Conservation (phyloP, 2,113 vertebrate species). For the Numida meleagris region DNA sequence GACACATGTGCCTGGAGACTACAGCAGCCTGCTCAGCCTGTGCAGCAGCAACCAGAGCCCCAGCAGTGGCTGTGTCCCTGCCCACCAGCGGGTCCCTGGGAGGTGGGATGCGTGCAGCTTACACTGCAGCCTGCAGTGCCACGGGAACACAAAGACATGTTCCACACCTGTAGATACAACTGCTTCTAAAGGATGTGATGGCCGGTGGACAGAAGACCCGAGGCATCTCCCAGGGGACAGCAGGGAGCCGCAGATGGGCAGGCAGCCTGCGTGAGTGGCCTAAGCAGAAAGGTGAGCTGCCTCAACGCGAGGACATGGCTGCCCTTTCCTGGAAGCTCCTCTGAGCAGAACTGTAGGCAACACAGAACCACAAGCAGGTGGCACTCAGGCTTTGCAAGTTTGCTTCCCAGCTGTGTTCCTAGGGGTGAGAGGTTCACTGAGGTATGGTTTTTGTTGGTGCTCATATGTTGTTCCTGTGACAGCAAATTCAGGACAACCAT, state of each 20-base stretch:
- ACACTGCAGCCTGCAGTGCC: neutral
- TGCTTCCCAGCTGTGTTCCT: neutral
- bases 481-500: neutral
- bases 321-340: neutral
- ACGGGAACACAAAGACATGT: neutral
- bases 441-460: neutral
- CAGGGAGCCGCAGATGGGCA: neutral
- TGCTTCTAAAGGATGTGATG: neutral
- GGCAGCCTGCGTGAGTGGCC: neutral
- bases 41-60: neutral
- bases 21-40: neutral
- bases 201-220: neutral
- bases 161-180: neutral
- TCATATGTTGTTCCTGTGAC: neutral
- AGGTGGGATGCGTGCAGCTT: neutral
- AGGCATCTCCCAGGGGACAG: neutral
- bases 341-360: neutral
- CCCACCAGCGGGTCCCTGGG: neutral
- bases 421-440: neutral
- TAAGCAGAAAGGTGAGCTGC: neutral
- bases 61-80: neutral
- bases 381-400: neutral
- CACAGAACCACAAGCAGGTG: neutral
- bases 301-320: neutral
- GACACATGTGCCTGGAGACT: neutral